Percentiles rank a stretch among this genome's conserved stretches.
phyloP scores from a whole-genome alignment of 2,797 vertebrate genomes.

The Pseudochirops cupreus region DNA sequence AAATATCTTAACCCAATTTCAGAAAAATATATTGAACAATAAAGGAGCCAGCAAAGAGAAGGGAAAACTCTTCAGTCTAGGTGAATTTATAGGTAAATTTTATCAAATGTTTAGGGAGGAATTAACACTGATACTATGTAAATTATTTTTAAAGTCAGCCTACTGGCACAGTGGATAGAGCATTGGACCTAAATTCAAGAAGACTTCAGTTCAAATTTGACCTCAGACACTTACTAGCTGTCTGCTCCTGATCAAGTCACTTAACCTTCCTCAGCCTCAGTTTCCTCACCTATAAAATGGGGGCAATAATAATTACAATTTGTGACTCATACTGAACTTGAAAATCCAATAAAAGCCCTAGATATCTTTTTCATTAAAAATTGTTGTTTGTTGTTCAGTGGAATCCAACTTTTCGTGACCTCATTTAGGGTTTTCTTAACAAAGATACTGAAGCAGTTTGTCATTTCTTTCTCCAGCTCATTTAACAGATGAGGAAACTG shows the following conservation, averaged over 20 bases:
- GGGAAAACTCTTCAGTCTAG: background rate
- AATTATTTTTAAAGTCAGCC: background rate
- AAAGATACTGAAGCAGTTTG: background rate
- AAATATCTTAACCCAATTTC: background rate
- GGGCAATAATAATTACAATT: background rate
- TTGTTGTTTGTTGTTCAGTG: background rate
- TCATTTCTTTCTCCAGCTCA: background rate
- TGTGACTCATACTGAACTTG: background rate
- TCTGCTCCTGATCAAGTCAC: background rate
- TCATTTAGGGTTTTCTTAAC: no score
- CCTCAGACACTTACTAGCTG: background rate
- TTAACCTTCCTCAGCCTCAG: background rate
- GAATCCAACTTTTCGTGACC: background rate
- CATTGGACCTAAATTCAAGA: background rate
- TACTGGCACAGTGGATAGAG: background rate
- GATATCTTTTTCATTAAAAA: no score
- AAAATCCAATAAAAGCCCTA: background rate
- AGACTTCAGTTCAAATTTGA: background rate
- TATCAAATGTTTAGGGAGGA: background rate
- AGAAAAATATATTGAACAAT: background rate
- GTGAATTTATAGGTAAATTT: background rate
- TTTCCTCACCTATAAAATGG: background rate
- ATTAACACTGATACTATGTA: background rate
- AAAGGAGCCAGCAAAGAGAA: background rate
- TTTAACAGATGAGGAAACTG: background rate